phyloP scores from a whole-genome alignment of 2,888 invertebrate species.

The Erebia palarica region DNA sequence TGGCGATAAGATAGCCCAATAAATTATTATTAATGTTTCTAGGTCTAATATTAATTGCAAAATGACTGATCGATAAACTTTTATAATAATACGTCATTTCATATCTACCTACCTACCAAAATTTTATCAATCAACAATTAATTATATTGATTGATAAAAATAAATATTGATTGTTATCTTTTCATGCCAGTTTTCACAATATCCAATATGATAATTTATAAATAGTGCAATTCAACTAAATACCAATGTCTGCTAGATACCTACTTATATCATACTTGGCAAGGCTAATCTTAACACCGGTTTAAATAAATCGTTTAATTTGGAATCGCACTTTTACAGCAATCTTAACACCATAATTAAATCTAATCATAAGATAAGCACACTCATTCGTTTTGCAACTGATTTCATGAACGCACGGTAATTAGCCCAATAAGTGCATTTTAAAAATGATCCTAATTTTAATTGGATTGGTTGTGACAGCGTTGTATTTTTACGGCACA shows the following conservation, averaged over 20 bases:
- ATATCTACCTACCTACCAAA: neutral
- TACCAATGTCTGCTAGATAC: neutral
- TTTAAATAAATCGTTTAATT: neutral
- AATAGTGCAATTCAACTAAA: neutral
- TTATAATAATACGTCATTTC: neutral
- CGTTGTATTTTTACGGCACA: conserved; percentile 35
- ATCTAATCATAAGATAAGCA: neutral
- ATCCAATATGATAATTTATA: neutral
- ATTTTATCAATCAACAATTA: neutral
- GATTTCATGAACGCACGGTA: conserved; percentile 4
- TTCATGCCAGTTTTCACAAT: neutral
- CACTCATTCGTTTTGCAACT: conserved; percentile 1
- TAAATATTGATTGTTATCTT: conserved; percentile 13
- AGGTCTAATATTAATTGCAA: neutral
- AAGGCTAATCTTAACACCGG: neutral
- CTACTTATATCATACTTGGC: neutral
- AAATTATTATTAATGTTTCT: too few relatives aligned
- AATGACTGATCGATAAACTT: neutral
- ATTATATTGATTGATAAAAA: neutral
- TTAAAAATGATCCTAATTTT: conserved; percentile 1
- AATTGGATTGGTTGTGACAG: conserved; percentile 9
- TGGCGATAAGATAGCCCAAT: too few relatives aligned
- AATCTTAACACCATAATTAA: neutral
- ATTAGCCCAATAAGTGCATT: neutral
- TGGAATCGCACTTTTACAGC: neutral